These are phyloP conservation scores for Zenarchopterus dispar DNA, from an alignment of 2,797 vertebrate genomes.

Conservation along the genomic window DNA sequence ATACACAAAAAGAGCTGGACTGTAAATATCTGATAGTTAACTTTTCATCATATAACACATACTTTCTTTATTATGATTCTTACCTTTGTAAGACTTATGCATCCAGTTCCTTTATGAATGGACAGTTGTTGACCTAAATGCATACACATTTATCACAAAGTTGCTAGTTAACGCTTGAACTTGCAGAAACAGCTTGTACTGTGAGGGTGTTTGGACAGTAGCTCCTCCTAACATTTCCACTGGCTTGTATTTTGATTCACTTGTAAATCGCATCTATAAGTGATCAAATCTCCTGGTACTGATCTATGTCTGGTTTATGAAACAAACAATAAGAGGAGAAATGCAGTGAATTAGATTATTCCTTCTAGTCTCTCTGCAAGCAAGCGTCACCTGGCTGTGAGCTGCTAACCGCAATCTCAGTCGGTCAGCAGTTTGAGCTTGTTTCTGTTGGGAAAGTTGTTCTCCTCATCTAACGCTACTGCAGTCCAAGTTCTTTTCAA, in stretches of 20 bases:
- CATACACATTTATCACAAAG: constrained; percentile 14
- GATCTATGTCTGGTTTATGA: background rate
- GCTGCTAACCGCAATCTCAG: constrained; percentile 35
- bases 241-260: constrained; percentile 26
- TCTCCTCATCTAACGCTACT: constrained; percentile 25
- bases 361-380: constrained; percentile 61
- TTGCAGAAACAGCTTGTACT: too few species aligned
- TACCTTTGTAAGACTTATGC: too few species aligned
- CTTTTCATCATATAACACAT: too few species aligned
- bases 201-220: background rate
- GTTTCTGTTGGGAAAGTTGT: constrained; percentile 61
- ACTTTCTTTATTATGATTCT: too few species aligned
- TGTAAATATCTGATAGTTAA: too few species aligned
- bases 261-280: too few species aligned
- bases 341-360: constrained; percentile 70
- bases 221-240: constrained; percentile 17
- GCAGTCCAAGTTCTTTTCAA: constrained; percentile 35
- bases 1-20: background rate
- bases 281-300: constrained; percentile 46
- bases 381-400: constrained; percentile 51
- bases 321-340: constrained; percentile 73
- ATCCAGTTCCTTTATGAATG: constrained; percentile 22
- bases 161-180: background rate
- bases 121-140: constrained; percentile 8
- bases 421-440: constrained; percentile 47